Evolutionary conservation across 2,797 vertebrate genomes (phyloP).

Genomic region (Selene dorsalis): DNA sequence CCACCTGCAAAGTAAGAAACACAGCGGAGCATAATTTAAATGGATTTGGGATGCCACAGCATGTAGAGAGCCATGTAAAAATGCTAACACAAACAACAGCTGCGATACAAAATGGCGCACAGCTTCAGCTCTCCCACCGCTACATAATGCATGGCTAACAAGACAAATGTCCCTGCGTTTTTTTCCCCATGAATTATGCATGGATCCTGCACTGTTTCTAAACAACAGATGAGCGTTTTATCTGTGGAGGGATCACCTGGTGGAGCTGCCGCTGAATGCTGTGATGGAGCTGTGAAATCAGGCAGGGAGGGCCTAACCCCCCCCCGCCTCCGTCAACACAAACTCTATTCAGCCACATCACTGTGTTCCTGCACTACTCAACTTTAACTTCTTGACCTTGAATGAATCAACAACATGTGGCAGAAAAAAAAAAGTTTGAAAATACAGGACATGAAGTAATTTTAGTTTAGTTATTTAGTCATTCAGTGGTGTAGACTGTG

Average conservation of each 20-base stretch:
- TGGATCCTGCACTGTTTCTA: constrained; percentile 87
- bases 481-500: background rate
- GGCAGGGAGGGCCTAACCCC: background rate
- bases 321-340: constrained; percentile 5
- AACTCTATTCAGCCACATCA: constrained; percentile 1
- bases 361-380: background rate
- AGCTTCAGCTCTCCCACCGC: constrained; percentile 83
- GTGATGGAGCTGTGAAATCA: constrained; percentile 30
- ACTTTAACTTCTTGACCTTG: constrained; percentile 5
- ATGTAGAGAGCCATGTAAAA: constrained; percentile 45
- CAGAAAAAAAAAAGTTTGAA: background rate
- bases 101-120: constrained; percentile 85
- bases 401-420: background rate
- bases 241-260: constrained; percentile 71
- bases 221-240: constrained; percentile 83
- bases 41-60: constrained; percentile 17
- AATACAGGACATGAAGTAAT: too few species aligned
- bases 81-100: constrained; percentile 86
- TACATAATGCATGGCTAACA: constrained; percentile 94
- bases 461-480: accelerated
- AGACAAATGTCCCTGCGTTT: constrained; percentile 90
- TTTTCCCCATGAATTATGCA: constrained; percentile 89
- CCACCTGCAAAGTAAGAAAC: constrained; percentile 52
- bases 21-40: constrained; percentile 28
- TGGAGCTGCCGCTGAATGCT: constrained; percentile 52